Evolutionary conservation across 2,797 vertebrate genomes (phyloP).

Genomic region (Chiroxiphia lanceolata): DNA sequence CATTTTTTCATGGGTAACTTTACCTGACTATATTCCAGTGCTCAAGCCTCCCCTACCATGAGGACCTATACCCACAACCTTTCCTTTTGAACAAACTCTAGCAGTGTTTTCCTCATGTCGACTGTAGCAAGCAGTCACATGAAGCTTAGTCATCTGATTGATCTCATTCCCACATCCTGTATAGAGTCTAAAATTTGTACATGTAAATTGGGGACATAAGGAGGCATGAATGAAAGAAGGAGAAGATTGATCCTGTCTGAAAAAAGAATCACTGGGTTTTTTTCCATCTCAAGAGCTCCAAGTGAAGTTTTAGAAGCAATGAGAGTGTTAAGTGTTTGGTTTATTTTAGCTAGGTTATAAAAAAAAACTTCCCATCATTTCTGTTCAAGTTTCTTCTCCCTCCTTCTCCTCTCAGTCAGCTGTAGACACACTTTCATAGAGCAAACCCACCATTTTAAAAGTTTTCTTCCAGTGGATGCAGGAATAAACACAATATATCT

Average conservation of each 20-base stretch:
- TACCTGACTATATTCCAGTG: background rate
- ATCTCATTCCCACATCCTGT: conserved; percentile 49
- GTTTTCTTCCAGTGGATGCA: background rate
- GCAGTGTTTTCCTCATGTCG: background rate
- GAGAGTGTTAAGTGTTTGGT: background rate
- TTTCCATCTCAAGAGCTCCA: background rate
- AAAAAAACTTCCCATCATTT: background rate
- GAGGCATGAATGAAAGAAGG: background rate
- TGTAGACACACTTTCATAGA: background rate
- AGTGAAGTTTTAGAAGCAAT: background rate
- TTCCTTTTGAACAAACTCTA: background rate
- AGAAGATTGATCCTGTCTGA: background rate
- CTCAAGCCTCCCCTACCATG: background rate
- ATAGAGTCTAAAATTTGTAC: background rate
- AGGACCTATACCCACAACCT: background rate
- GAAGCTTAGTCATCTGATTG: conserved; percentile 37
- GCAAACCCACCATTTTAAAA: background rate
- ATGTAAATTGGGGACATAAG: background rate
- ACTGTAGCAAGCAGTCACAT: conserved; percentile 9
- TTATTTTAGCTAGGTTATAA: conserved; percentile 27
- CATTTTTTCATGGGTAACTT: background rate
- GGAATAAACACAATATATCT: background rate
- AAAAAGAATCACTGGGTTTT: background rate
- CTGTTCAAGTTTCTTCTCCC: background rate
- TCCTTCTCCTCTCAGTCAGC: background rate